Conservation (phyloP, 1,140 invertebrate species). For the Dendroctonus valens region DNA sequence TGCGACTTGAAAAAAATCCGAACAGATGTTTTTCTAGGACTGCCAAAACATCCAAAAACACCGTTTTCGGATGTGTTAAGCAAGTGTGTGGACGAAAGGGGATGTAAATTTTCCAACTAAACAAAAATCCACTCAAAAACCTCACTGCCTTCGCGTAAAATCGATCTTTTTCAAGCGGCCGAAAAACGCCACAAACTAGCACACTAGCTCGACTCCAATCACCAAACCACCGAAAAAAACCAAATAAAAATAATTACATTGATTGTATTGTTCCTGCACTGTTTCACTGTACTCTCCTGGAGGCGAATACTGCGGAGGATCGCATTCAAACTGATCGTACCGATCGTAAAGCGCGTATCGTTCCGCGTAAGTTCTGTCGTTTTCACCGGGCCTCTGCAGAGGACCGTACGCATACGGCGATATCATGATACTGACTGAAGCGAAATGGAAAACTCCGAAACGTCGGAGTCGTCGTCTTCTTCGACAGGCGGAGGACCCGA, state of each 20-base stretch:
- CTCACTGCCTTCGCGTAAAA: no score
- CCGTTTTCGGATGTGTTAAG: no score
- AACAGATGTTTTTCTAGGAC: no score
- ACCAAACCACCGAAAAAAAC: not conserved
- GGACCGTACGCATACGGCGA: conserved; percentile 40
- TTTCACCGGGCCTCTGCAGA: conserved; percentile 34
- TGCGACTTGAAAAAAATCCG: no score
- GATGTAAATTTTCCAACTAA: no score
- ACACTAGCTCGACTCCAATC: no score
- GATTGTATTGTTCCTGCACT: conserved; percentile 13
- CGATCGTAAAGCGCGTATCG: conserved; percentile 33
- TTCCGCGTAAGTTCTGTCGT: conserved; percentile 18
- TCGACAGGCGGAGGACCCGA: conserved; percentile 15
- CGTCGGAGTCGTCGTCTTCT: conserved; percentile 15
- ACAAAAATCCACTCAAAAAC: no score
- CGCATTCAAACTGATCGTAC: conserved; percentile 15
- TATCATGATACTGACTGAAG: conserved; percentile 37
- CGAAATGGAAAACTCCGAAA: conserved; percentile 7
- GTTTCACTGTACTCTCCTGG: conserved; percentile 28
- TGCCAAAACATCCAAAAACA: no score
- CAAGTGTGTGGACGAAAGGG: no score
- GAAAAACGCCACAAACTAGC: no score
- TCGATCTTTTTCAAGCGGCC: no score
- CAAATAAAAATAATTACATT: conserved; percentile 26
- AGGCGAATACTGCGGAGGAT: conserved; percentile 28